Percentiles rank a stretch among this genome's conserved stretches.
Conservation (phyloP, 2,888 invertebrate species). For the Zhuqinia jingwanae region DNA sequence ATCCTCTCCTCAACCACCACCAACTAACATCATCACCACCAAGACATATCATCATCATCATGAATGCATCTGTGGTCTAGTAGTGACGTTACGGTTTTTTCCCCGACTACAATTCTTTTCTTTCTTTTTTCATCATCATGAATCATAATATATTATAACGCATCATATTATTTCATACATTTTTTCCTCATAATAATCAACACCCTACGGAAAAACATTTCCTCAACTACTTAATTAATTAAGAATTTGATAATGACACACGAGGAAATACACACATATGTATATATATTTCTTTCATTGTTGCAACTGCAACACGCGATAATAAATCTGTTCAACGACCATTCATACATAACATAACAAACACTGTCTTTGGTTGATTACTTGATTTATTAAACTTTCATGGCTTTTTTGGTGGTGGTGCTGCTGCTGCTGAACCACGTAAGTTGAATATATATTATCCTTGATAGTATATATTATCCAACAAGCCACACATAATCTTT, state of each 20-base stretch:
- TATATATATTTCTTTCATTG: not conserved
- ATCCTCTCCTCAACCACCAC: no score
- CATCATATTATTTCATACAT: not conserved
- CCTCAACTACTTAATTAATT: constrained; percentile 12
- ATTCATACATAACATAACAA: no score
- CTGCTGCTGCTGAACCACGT: not conserved
- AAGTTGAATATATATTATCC: not conserved
- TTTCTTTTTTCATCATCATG: no score
- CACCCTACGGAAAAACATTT: not conserved
- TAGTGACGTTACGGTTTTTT: no score
- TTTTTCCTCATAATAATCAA: not conserved
- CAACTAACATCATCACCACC: constrained; percentile 20
- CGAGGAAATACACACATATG: not conserved
- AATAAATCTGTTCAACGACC: no score
- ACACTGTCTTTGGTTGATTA: not conserved
- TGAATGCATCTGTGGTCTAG: no score
- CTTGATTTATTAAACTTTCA: constrained; percentile 17
- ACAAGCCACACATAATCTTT: not conserved
- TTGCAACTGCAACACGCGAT: not conserved
- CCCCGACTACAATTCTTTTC: no score
- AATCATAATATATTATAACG: no score
- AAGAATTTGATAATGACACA: constrained; percentile 2
- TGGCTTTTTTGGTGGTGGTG: not conserved
- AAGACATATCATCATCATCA: no score
- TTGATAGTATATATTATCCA: not conserved